A percentile compares a stretch with the other conserved stretches of the same genome.
Conservation (phyloP, 2,113 vertebrate species). For the Cinclus mexicanus region DNA sequence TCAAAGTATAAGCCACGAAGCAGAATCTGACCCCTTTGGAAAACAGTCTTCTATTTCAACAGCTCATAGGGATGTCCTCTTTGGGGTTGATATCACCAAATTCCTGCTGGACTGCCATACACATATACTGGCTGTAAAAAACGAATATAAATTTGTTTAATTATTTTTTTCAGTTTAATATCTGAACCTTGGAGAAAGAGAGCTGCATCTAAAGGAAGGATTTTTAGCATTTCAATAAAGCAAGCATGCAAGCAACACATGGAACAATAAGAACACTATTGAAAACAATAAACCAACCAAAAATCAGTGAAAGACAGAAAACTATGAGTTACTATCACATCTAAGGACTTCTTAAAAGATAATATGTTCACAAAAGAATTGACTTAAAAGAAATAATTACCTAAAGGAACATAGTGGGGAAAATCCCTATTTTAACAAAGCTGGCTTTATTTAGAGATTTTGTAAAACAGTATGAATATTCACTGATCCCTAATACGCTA, state of each 20-base stretch:
- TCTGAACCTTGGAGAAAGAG: background rate
- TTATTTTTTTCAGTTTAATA: background rate
- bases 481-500: background rate
- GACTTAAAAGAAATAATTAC: background rate
- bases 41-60: background rate
- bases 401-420: background rate
- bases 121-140: background rate
- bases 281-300: background rate
- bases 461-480: background rate
- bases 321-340: background rate
- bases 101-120: background rate
- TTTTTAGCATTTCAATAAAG: background rate
- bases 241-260: background rate
- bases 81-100: background rate
- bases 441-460: background rate
- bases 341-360: background rate
- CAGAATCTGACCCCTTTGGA: background rate
- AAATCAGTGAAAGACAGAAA: background rate
- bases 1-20: background rate
- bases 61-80: background rate
- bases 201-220: background rate
- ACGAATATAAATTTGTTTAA: background rate
- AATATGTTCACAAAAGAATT: rapidly evolving
- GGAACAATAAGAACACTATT: background rate
- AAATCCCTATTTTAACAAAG: background rate